Evolutionary conservation across 2,888 invertebrate species (phyloP), one percentile per base, ranked within the genome.

Genomic region (Agelastica alni): DNA sequence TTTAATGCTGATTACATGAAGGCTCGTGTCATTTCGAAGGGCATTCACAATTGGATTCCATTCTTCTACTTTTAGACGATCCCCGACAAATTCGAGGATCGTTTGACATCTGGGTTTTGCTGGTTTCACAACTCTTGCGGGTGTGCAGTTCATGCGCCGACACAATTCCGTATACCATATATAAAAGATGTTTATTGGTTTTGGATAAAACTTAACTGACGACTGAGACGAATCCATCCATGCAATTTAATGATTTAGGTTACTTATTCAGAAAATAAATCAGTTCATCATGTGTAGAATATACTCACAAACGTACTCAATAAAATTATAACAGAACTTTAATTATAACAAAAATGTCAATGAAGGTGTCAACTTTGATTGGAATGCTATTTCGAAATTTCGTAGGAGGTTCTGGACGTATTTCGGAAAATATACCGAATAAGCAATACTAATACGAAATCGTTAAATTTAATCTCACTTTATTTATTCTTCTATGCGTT

Each of bases 21-120:
- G 79, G 55, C 86, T 86, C 43, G 85, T 80, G 72, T 91, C 91
- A 60, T 85, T 80, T 41, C 85, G 81, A 3, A 91, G 75, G 0
- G 91, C 87, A 64, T 87, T 87, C 43, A 88, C 75, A 41, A 91
- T 85, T 1, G 90, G 85, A 20, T 82, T 79, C 91, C 91, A 91
- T 61, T 91, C 90, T 56, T 81, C 84, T 57, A 87, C 84, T 67
- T 86, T 87, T 43, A 91, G 81, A 60, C 89, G 83, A 69, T 91
- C 91, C 44, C 86, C 88, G 60, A 83, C 83, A 65, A 91, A 86
- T 63, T 91, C 90, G 60, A 77, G 58, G 4, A 76, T 69, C 5
- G 73, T 75, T 45, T 73, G 71, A 59, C 70, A 72, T 61, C 74
- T 76, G 10, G 71, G 69, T 56, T 71, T 75, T 14, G 72, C 67